Base-by-base conservation (phyloP, 2,888 invertebrate genomes). In the Atethmia centrago region DNA sequence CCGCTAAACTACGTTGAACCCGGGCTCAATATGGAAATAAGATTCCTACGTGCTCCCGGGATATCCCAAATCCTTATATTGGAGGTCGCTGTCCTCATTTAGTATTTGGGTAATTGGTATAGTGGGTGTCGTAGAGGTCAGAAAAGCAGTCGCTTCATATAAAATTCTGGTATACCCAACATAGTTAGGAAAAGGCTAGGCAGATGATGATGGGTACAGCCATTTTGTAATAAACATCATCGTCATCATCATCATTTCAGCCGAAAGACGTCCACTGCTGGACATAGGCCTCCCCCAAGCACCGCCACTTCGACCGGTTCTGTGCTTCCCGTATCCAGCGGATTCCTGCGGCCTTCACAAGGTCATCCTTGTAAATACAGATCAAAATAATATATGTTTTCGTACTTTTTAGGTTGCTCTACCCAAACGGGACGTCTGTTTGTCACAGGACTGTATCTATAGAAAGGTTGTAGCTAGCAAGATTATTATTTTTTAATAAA, bases 21-120 rank as follows among this genome's bases (percentile, higher is more conserved):
- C 70, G n/a, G 40, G n/a, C 40, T 70, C 19, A 51, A n/a, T 70
- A 49, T 51, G 51, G 51, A 51, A 69, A 70, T 51, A 69, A 51
- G 28, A 70, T 70, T 51, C 19, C 42, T n/a, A 70, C 42, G 51
- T 70, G 42, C n/a, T 51, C 9, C 28, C 10, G 40, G 1, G 7
- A 51, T 69, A 69, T 42, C 19, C 40, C 40, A 42, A 42, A 69
- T 25, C 51, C 5, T 51, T 10, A 53, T 28, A 49, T 69, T 28
- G n/a, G 40, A 70, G 31, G 9, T 42, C 40, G 40, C 31, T 9
- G 19, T 42, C 40, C 70, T 70, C 28, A n/a, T 51, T 51, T 19
- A 68, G 16, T 28, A 40, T 16, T 25, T 28, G 4, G 10, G 21
- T 28, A 47, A 1, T 25, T 1, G 10, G 40, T 28, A 28, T 40